Evolutionary conservation across 1,140 invertebrate genomes (phyloP).

Genomic region (Thaumatotibia leucotreta): DNA sequence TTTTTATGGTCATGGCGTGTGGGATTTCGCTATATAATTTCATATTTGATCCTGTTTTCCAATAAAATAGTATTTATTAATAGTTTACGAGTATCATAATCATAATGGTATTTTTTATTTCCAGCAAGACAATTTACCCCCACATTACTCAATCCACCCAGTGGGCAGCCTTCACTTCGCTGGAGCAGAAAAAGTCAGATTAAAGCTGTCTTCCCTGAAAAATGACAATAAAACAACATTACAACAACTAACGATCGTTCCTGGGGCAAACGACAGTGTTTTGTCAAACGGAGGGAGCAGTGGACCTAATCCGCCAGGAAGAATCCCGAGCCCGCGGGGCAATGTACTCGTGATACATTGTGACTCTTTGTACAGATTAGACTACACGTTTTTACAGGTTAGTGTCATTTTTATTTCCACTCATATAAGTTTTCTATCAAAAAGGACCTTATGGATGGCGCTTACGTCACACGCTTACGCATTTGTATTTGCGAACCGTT

Average conservation of each 20-base stretch:
- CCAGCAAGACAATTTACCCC: conserved; percentile 42
- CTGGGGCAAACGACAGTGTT: conserved; percentile 19
- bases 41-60: no score
- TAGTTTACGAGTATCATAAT: neutral
- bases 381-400: conserved; percentile 64
- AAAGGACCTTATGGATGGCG: no score
- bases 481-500: no score
- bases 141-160: conserved; percentile 53
- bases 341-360: conserved; percentile 57
- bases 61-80: neutral
- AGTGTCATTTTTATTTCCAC: conserved; percentile 13
- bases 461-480: no score
- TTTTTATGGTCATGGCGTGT: no score
- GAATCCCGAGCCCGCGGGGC: conserved; percentile 7
- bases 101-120: conserved; percentile 24
- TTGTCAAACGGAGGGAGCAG: neutral
- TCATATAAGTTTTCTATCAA: neutral
- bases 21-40: no score
- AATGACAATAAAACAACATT: conserved; percentile 25
- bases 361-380: conserved; percentile 47
- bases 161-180: conserved; percentile 60
- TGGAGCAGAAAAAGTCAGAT: conserved; percentile 53
- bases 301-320: conserved; percentile 6
- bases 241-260: conserved; percentile 37
- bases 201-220: conserved; percentile 39